phyloP scores from a whole-genome alignment of 2,888 invertebrate genomes.

The Octonoba sinensis region DNA sequence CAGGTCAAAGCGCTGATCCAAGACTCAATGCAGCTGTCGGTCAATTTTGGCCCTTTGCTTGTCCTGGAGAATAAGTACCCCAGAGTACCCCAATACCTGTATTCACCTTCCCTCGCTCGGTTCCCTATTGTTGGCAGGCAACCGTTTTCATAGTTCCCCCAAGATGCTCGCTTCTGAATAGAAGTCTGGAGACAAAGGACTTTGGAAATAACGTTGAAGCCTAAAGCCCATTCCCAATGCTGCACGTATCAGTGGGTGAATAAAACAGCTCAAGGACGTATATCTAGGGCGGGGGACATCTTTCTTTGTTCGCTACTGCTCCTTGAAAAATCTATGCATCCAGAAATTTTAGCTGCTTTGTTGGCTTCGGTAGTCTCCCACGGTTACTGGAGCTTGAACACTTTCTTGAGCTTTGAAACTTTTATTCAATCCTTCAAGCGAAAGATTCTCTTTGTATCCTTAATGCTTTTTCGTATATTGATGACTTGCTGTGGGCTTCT shows the following conservation, averaged over 20 bases:
- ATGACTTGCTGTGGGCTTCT: too few relatives aligned
- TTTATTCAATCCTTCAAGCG: too few relatives aligned
- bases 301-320: conserved; percentile 15
- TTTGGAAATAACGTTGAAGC: conserved; percentile 16
- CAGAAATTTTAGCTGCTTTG: conserved; percentile 25
- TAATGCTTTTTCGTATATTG: too few relatives aligned
- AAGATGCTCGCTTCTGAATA: conserved; percentile 26
- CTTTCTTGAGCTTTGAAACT: too few relatives aligned
- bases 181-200: conserved; percentile 33
- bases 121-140: conserved; percentile 24
- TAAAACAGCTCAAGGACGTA: conserved; percentile 25
- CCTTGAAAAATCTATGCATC: conserved; percentile 5
- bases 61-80: conserved; percentile 15
- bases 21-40: conserved; percentile 55
- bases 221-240: conserved; percentile 12
- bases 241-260: too few relatives aligned
- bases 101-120: conserved; percentile 23
- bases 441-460: too few relatives aligned
- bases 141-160: conserved; percentile 26
- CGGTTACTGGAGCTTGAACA: conserved; percentile 21
- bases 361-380: conserved; percentile 41
- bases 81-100: conserved; percentile 22
- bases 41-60: conserved; percentile 47
- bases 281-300: conserved; percentile 8
- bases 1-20: conserved; percentile 57